Conservation (phyloP, 2,797 vertebrate species). For the Zenarchopterus dispar region DNA sequence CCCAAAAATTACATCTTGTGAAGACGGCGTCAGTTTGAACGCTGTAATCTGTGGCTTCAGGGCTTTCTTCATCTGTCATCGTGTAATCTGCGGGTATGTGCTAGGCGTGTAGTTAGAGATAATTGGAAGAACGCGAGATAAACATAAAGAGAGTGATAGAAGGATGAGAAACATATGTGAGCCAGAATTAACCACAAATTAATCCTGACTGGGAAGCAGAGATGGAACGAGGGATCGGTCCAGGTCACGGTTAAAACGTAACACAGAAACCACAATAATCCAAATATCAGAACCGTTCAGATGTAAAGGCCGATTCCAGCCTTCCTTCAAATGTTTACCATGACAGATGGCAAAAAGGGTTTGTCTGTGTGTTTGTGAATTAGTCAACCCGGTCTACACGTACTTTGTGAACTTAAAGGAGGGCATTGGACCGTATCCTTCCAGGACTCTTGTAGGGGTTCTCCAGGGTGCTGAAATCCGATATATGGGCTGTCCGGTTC, state of each 20-base stretch:
- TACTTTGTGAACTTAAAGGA: no score
- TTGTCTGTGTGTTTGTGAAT: no score
- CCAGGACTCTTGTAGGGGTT: no score
- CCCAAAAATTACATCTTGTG: conserved; percentile 43
- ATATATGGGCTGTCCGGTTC: no score
- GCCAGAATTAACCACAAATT: conserved; percentile 33
- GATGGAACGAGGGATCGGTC: conserved; percentile 9
- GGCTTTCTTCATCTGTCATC: conserved; percentile 33
- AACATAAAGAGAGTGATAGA: conserved; percentile 16
- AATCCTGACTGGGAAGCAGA: conserved; percentile 32
- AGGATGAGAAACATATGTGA: conserved; percentile 21
- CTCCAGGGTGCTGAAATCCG: no score
- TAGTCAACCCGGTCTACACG: no score
- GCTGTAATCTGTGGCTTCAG: conserved; percentile 62
- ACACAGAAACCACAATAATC: conserved; percentile 17
- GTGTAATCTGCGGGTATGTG: conserved; percentile 40
- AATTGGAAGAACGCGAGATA: conserved; percentile 58
- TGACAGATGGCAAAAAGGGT: neutral
- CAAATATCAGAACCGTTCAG: no score
- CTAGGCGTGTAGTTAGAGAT: conserved; percentile 33
- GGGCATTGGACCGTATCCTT: no score
- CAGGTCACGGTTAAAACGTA: conserved; percentile 32
- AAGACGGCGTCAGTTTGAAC: conserved; percentile 34
- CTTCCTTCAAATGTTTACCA: neutral
- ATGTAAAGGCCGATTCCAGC: neutral